Conservation (phyloP, 2,113 vertebrate species). For the Salvelinus sp. region DNA sequence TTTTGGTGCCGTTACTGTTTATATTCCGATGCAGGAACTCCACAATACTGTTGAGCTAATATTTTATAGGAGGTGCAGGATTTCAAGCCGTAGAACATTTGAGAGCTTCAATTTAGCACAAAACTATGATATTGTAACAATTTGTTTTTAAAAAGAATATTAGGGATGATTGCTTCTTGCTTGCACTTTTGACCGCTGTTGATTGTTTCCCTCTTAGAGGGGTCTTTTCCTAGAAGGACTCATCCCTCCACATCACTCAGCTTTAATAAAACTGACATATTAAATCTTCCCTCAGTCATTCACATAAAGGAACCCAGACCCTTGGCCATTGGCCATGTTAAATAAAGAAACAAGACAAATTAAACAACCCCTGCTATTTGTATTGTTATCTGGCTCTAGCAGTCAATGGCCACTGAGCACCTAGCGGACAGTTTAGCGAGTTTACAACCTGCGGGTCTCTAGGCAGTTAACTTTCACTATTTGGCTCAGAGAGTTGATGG, state of each 20-base stretch:
- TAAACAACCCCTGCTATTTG: neutral
- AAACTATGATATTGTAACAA: too few species aligned
- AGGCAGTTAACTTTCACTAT: neutral
- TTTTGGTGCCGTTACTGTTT: too few species aligned
- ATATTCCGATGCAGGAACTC: too few species aligned
- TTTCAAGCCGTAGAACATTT: too few species aligned
- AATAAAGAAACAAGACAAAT: neutral
- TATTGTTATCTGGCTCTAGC: neutral
- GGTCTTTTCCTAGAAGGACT: neutral
- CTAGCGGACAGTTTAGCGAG: neutral
- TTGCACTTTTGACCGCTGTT: too few species aligned
- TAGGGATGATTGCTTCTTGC: too few species aligned
- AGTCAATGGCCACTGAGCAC: neutral
- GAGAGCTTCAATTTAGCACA: too few species aligned
- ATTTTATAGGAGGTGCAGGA: too few species aligned
- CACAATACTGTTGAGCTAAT: too few species aligned
- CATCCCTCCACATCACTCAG: neutral
- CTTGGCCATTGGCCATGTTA: neutral
- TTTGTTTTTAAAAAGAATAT: too few species aligned
- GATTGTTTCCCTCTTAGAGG: too few species aligned
- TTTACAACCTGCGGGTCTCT: neutral
- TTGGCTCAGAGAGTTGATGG: neutral
- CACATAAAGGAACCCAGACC: slow-evolving; percentile 10
- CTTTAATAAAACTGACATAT: neutral
- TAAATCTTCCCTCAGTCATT: neutral